Conservation (phyloP, 2,888 invertebrate genomes). For the Chouioia cunea region DNA sequence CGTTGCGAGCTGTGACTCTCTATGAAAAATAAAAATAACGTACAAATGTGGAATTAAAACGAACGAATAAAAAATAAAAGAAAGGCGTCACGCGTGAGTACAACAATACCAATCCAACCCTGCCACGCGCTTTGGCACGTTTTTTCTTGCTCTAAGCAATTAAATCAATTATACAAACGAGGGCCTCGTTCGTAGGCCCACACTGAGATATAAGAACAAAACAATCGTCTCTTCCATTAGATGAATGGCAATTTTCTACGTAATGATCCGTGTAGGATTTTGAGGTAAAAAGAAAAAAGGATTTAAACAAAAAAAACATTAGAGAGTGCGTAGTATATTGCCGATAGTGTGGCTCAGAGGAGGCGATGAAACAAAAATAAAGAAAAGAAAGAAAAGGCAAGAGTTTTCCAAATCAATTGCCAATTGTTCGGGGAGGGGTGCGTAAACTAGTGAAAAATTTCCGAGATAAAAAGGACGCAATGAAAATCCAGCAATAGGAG, state of each 20-base stretch:
- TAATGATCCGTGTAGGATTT: conserved; percentile 17
- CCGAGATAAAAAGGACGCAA: not conserved
- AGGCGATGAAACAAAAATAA: not conserved
- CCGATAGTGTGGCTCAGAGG: conserved; percentile 21
- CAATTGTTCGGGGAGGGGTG: too few species aligned
- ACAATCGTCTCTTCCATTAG: conserved; percentile 51
- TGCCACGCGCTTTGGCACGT: conserved; percentile 12
- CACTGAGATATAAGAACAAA: conserved; percentile 30
- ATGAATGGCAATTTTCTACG: conserved; percentile 43
- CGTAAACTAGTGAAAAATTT: too few species aligned
- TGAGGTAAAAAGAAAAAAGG: conserved; percentile 11
- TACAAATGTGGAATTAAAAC: conserved; percentile 44
- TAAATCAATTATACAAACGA: conserved; percentile 19
- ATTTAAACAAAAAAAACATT: conserved; percentile 41
- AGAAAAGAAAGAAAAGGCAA: conserved; percentile 3
- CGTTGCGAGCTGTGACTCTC: conserved; percentile 42
- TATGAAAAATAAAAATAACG: conserved; percentile 19
- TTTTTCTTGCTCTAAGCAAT: conserved; percentile 20
- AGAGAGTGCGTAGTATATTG: conserved; percentile 14
- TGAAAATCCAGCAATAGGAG: conserved; percentile 31
- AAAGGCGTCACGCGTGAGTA: not conserved
- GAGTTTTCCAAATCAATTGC: conserved; percentile 13
- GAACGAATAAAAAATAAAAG: conserved; percentile 17
- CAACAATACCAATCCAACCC: not conserved
- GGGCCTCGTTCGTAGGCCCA: conserved; percentile 4